These are phyloP conservation scores for Tiliacea citrago DNA, from an alignment of 2,888 invertebrate genomes.

Conservation along the genomic window DNA sequence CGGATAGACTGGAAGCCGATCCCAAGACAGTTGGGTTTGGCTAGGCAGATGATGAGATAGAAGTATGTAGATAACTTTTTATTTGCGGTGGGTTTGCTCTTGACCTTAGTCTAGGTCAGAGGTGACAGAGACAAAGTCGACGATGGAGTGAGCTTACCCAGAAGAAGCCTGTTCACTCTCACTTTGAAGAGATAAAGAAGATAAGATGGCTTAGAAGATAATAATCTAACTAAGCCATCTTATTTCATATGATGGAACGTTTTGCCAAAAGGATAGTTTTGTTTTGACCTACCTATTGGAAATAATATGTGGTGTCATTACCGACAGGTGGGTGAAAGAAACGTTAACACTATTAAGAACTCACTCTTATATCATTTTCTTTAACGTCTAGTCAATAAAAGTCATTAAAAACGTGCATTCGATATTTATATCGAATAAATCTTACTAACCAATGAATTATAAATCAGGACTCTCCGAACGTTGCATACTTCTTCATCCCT, in stretches of 20 bases:
- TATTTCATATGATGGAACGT: neutral
- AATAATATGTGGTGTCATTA: neutral
- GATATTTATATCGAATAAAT: conserved; percentile 3
- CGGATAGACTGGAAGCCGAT: too few species aligned
- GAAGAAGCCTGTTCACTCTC: too few species aligned
- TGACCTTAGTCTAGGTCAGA: too few species aligned
- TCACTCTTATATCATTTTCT: neutral
- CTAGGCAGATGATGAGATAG: too few species aligned
- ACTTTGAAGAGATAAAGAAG: too few species aligned
- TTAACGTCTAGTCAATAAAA: neutral
- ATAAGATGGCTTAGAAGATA: too few species aligned
- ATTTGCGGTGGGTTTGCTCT: too few species aligned
- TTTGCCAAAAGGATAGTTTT: neutral
- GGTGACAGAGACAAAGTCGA: too few species aligned
- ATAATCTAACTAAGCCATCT: neutral
- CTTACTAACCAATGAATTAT: conserved; percentile 23
- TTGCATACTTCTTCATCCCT: conserved; percentile 13
- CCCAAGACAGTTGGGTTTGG: too few species aligned
- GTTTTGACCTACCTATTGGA: neutral
- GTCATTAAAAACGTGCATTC: neutral
- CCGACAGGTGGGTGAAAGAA: neutral
- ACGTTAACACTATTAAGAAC: neutral
- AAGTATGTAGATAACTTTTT: too few species aligned
- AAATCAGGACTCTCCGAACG: conserved; percentile 38
- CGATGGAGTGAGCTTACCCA: too few species aligned